Conservation (phyloP, 2,113 vertebrate species). For the Xiphophorus maculatus region DNA sequence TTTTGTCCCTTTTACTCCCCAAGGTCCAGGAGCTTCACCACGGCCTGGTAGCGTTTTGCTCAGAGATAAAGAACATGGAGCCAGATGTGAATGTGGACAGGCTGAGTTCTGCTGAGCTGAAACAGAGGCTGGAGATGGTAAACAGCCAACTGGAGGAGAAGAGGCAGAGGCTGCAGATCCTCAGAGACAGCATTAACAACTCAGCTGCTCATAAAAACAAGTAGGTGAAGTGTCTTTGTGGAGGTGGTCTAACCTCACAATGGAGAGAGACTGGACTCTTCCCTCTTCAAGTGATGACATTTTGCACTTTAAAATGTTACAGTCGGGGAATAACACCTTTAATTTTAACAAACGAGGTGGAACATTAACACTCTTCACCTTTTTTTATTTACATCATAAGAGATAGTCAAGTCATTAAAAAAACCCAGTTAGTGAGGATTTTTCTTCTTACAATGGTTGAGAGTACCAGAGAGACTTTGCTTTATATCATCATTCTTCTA, state of each 20-base stretch:
- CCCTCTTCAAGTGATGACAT: background rate
- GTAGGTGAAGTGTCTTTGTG: constrained; percentile 40
- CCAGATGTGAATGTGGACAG: constrained; percentile 48
- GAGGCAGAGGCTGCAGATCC: constrained; percentile 56
- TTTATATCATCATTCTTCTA: background rate
- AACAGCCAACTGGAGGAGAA: constrained; percentile 69
- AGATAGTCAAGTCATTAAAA: background rate
- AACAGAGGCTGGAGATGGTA: constrained; percentile 66
- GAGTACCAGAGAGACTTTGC: background rate
- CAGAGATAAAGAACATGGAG: constrained; percentile 73
- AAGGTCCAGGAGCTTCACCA: constrained; percentile 78
- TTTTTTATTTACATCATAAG: background rate
- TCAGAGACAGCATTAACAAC: constrained; percentile 61
- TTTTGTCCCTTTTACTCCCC: constrained; percentile 20
- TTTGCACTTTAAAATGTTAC: background rate
- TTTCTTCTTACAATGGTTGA: background rate
- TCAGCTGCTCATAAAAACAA: constrained; percentile 59
- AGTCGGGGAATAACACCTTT: background rate
- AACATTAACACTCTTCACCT: background rate
- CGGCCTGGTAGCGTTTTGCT: constrained; percentile 70
- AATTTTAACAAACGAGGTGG: background rate
- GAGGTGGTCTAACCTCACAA: background rate
- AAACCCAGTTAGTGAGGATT: background rate
- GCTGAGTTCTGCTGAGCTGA: constrained; percentile 54
- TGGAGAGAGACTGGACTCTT: background rate